Base-by-base conservation (phyloP, 2,113 vertebrate genomes). In the Prinia subflava region DNA sequence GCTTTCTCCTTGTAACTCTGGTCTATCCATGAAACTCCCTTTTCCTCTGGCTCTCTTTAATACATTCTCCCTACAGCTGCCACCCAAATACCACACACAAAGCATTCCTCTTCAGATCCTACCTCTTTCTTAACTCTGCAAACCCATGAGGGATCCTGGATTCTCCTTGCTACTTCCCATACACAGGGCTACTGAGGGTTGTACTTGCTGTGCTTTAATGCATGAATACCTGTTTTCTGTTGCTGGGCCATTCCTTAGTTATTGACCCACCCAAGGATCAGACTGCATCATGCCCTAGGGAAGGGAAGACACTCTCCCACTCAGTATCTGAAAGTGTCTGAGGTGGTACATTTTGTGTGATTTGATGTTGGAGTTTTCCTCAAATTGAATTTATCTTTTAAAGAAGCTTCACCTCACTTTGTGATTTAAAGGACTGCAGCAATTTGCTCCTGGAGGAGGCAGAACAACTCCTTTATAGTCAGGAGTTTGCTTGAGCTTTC, bases 201-300 rank as follows among this genome's bases (percentile, higher is more conserved):
- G 15, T 76, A 33, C 27, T 85, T 85, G 50, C 42, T 63, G 25
- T 71, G 28, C 15, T 91, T 74, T 60, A 78, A 55, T 63, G 55
- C 27, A 22, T 41, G 44, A 59, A 81, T 75, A 44, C 10, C 25
- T 1, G 0, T 46, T 88, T 80, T 52, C 46, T 64, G 12, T 74
- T 88, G 15, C 41, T 79, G 37, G 23, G 88, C 42, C 33, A 33
- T 73, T 86, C 23, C 46, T 33, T 69, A 27, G 9, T 74, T 83
- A 60, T 31, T 92, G 76, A 46, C 50, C 50, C 3, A 12, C 42
- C 14, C 33, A 30, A 69, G 35, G 28, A 60, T 79, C 53, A 71
- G 52, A 60, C 31, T 0, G 0, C 46, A 37, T 60, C 4, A 1
- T 60, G 11, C 57, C 5, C 41, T 30, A 63, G 37, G 70, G 67